Base-by-base conservation (phyloP, 2,113 vertebrate genomes). In the Aspidoscelis tigris region DNA sequence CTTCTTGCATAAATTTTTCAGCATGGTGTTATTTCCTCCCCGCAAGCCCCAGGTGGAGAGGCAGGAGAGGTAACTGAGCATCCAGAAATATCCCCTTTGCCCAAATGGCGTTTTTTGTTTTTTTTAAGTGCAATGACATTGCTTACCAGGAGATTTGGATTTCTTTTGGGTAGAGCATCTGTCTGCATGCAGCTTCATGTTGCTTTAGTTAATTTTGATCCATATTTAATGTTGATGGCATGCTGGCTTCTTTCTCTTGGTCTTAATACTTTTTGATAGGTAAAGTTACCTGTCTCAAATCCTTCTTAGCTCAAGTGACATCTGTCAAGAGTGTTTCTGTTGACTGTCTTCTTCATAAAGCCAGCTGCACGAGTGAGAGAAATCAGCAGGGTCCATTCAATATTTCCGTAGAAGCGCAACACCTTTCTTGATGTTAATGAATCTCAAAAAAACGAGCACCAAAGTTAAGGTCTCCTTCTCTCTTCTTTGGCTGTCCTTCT, bases 281-380 rank as follows among this genome's bases (percentile, higher is more conserved):
- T 7, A 79, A 41, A 79, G 47, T 79, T 58, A 20, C 0, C 0
- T 76, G 2, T 80, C 44, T 76, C 47, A 7, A 86, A 76, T 69
- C 66, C 14, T 61, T 83, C 79, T 61, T 43, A 87, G 44, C 33
- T 10, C 50, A 6, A 82, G 61, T 82, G 43, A 47, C 43, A 14
- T 26, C 16, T 78, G 84, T 6, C 12, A 18, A 9, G 21, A 77
- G 66, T 14, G n/a, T 41, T 21, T 43, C 7, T 65, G n/a, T 64
- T 33, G 82, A 76, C 86, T 80, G 44, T 24, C 14, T 84, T 91
- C 89, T 87, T 81, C 84, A 24, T 43, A 78, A 70, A 61, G 14
- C 58, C 58, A 61, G 69, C 69, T 70, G 69, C 69, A 39, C 12
- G 11, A 7, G 33, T 14, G 26, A 39, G 33, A 7, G 33, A 39